Conservation (phyloP, 1,140 invertebrate genomes). For the Pseudomyrmex cubaensis region DNA sequence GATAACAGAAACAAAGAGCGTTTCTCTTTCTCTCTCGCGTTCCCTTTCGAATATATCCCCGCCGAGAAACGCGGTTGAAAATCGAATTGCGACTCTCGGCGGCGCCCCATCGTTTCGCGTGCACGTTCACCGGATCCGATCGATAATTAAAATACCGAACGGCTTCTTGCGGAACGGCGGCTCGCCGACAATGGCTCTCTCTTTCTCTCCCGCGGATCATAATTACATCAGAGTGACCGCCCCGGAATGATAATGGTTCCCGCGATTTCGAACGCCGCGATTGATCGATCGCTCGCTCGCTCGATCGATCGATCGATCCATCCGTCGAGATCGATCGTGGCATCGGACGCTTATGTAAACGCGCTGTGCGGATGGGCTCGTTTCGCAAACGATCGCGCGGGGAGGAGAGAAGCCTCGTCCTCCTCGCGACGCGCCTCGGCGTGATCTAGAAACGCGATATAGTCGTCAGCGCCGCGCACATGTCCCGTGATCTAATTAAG, state of each 20-base stretch:
- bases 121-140: constrained; percentile 32
- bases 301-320: constrained; percentile 12
- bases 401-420: no score
- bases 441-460: constrained; percentile 53
- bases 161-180: constrained; percentile 15
- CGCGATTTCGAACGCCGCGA: constrained; percentile 50
- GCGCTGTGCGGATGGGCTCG: neutral
- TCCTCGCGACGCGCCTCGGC: constrained; percentile 24
- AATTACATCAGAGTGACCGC: constrained; percentile 56
- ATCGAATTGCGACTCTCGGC: constrained; percentile 18
- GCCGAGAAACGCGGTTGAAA: neutral
- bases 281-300: constrained; percentile 1
- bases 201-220: neutral
- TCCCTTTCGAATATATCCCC: constrained; percentile 14
- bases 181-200: constrained; percentile 26
- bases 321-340: constrained; percentile 33
- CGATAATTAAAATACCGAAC: constrained; percentile 66
- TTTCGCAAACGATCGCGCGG: constrained; percentile 17
- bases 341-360: constrained; percentile 24
- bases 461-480: constrained; percentile 10
- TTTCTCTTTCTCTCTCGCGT: no score
- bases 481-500: constrained; percentile 55
- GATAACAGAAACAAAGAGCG: neutral
- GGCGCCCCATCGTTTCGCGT: constrained; percentile 39
- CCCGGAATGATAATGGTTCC: constrained; percentile 63